A percentile compares a stretch with the other conserved stretches of the same genome.
These are phyloP conservation scores for Cataglyphis livida DNA, from an alignment of 2,888 invertebrate genomes.

Conservation along the genomic window DNA sequence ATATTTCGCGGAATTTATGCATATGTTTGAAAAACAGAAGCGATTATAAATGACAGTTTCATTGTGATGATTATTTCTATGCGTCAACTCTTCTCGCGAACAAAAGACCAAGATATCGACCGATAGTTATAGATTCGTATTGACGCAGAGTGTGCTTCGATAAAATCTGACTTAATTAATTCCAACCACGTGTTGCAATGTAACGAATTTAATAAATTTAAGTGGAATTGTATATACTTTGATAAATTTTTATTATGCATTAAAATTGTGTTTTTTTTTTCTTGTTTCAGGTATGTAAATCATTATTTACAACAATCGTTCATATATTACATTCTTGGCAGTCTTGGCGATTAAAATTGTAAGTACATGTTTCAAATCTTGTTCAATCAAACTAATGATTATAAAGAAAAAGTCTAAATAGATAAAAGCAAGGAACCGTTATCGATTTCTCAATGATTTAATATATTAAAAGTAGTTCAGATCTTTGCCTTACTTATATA, in stretches of 20 bases:
- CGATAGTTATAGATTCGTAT: conserved; percentile 1
- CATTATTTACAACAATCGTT: not conserved
- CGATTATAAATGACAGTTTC: no score
- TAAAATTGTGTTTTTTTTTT: conserved; percentile 36
- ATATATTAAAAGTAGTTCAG: not conserved
- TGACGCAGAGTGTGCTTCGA: not conserved
- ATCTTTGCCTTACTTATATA: not conserved
- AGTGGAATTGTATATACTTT: not conserved
- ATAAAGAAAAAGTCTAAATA: not conserved
- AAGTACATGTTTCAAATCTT: conserved; percentile 11
- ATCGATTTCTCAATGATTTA: not conserved
- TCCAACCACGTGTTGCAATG: conserved; percentile 32
- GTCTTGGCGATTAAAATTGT: not conserved
- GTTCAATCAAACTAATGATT: not conserved
- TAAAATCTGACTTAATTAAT: conserved; percentile 39
- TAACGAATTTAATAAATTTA: conserved; percentile 25
- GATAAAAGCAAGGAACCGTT: not conserved
- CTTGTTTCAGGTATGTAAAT: conserved; percentile 73
- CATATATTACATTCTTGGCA: not conserved
- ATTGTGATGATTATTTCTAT: no score
- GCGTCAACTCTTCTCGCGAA: no score
- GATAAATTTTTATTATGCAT: conserved; percentile 3
- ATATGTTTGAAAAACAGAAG: no score
- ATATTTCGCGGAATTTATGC: no score
- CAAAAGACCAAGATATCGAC: no score